These are phyloP conservation scores for Seladonia tumulorum DNA, from an alignment of 2,888 invertebrate species.

Conservation along the genomic window DNA sequence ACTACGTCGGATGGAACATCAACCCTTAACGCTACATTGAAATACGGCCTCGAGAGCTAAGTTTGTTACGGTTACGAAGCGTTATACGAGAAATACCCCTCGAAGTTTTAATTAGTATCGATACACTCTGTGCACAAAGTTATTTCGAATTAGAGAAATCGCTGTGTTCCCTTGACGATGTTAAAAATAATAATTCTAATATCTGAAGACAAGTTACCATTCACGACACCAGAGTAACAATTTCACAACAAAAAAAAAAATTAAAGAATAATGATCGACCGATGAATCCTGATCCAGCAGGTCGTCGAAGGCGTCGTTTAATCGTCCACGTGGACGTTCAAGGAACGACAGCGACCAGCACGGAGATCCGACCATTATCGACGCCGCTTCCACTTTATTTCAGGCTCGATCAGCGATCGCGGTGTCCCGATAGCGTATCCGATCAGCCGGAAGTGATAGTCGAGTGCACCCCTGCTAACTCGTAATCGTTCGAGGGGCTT, in stretches of 20 bases:
- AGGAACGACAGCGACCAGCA: neutral
- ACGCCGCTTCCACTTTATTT: conserved; percentile 44
- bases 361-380: conserved; percentile 22
- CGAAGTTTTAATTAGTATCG: too few relatives aligned
- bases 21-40: neutral
- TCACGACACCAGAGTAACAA: too few relatives aligned
- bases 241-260: too few relatives aligned
- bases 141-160: too few relatives aligned
- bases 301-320: neutral
- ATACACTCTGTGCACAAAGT: too few relatives aligned
- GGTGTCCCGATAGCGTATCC: conserved; percentile 52
- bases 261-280: neutral
- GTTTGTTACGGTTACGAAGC: too few relatives aligned
- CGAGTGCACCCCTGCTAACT: conserved; percentile 47
- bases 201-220: too few relatives aligned
- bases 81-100: too few relatives aligned
- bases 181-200: too few relatives aligned
- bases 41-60: too few relatives aligned
- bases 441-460: conserved; percentile 72
- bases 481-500: conserved; percentile 60
- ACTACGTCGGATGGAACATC: neutral
- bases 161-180: too few relatives aligned
- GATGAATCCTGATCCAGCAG: neutral
- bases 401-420: conserved; percentile 59
- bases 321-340: conserved; percentile 1